phyloP scores from a whole-genome alignment of 2,797 vertebrate genomes.

The Esox masquinongy region DNA sequence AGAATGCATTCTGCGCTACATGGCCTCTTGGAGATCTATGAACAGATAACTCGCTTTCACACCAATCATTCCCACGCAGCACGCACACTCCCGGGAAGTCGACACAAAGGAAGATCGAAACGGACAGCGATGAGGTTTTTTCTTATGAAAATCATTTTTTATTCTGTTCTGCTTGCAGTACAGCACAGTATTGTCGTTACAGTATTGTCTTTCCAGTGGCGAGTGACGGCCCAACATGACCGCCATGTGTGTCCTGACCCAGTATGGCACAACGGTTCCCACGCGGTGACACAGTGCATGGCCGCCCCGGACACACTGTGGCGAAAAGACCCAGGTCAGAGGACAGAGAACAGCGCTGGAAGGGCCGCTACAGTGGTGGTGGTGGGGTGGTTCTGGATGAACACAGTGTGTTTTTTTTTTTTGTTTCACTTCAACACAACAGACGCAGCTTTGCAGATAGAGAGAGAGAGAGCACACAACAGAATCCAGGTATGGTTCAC shows the following conservation, averaged over 20 bases:
- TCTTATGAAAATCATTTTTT: conserved; percentile 77
- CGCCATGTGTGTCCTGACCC: conserved; percentile 37
- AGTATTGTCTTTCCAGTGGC: conserved; percentile 33
- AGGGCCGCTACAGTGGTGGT: conserved; percentile 41
- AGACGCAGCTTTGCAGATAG: conserved; percentile 58
- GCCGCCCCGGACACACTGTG: background rate
- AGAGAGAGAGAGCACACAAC: conserved; percentile 42
- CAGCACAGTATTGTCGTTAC: conserved; percentile 74
- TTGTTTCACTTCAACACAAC: conserved; percentile 46
- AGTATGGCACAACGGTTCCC: conserved; percentile 44
- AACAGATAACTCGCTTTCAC: conserved; percentile 7
- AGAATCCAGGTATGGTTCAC: conserved; percentile 37
- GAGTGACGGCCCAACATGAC: conserved; percentile 25
- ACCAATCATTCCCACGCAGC: background rate
- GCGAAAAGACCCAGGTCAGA: conserved; percentile 16
- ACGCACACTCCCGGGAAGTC: background rate
- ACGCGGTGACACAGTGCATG: conserved; percentile 56
- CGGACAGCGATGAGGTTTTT: conserved; percentile 33
- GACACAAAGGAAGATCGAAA: conserved; percentile 9
- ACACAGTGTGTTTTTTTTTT: conserved; percentile 47
- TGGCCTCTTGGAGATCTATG: background rate
- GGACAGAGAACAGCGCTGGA: conserved; percentile 20
- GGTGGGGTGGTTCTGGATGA: conserved; percentile 26
- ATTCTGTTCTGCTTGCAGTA: conserved; percentile 71
- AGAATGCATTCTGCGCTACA: background rate